A percentile compares a stretch with the other conserved stretches of the same genome.
phyloP scores from a whole-genome alignment of 2,113 vertebrate species.

The Nibea albiflora region DNA sequence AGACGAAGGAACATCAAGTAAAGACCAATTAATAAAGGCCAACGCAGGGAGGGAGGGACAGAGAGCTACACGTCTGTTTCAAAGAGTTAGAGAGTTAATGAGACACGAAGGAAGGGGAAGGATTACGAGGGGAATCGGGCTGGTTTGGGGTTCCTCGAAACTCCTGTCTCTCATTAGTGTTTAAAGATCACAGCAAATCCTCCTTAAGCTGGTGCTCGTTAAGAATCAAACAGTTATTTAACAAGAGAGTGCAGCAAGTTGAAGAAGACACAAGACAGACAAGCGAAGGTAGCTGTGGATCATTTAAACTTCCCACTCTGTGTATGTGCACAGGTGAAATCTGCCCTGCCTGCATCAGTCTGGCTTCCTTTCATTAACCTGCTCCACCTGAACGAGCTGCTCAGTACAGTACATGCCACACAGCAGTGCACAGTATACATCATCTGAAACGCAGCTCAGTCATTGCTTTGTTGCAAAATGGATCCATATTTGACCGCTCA shows the following conservation, averaged over 20 bases:
- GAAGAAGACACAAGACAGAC: neutral
- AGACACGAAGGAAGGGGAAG: neutral
- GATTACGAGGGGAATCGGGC: neutral
- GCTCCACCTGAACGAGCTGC: no score
- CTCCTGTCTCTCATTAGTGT: slow-evolving; percentile 8
- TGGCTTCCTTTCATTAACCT: neutral
- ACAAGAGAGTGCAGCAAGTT: neutral
- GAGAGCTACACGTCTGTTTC: neutral
- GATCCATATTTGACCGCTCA: no score
- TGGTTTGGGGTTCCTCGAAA: neutral
- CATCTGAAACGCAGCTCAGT: no score
- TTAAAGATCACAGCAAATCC: slow-evolving; percentile 34
- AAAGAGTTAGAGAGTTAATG: neutral
- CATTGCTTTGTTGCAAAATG: no score
- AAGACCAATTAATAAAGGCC: neutral
- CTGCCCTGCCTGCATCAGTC: neutral
- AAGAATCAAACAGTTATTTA: slow-evolving; percentile 10
- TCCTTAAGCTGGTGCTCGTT: slow-evolving; percentile 7
- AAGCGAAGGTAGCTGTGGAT: neutral
- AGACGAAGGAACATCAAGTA: neutral
- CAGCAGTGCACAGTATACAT: no score
- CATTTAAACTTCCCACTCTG: slow-evolving; percentile 16
- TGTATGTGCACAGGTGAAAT: no score
- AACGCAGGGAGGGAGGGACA: no score
- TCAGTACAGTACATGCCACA: no score